Base-by-base conservation (phyloP, 2,888 invertebrate species). In the Eristalis pertinax region DNA sequence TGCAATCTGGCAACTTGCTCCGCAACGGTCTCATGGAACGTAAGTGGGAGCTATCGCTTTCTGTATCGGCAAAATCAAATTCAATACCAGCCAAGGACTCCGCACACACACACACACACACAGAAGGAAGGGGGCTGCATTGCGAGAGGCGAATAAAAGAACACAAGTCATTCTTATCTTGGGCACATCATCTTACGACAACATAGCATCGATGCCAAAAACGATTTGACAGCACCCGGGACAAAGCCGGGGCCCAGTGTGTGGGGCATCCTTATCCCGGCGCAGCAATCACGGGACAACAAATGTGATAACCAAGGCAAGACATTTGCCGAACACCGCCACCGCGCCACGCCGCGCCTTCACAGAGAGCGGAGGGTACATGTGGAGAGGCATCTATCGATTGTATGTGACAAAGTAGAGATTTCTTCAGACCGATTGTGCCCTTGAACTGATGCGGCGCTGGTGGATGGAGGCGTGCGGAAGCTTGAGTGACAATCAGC, bases 201-300 rank as follows among this genome's bases (percentile, higher is more conserved):
- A 70, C 81, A 76, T 82, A 35, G 58, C 70, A 82, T 82, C 64
- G 81, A 82, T 82, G 81, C 75, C 81, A 75, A 81, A 81, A 81
- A 56, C 75, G 75, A 75, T 82, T 82, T 70, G 75, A 82, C 70
- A 81, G 69, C 69, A 58, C 75, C 75, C 74, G 22, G 69, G 69
- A 81, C 74, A 76, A 82, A 70, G 76, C 43, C 65, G 41, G 76
- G 13, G 41, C 60, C 65, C 75, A 82, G 60, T 82, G 56, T 75
- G 19, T 60, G 58, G 75, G 64, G 58, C 24, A 43, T 76, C 60
- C 60, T 82, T 82, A 70, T 70, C 81, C 68, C 19, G 29, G 75
- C 26, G 58, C 65, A 76, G 69, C 81, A 81, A 81, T 69, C 81
- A 26, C 60, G 58, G 63, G 26, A 75, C 64, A 81, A 76, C 81